A percentile compares a stretch with the other conserved stretches of the same genome.
Conservation (phyloP, 2,797 vertebrate genomes). For the Pangasius sanitwongsei region DNA sequence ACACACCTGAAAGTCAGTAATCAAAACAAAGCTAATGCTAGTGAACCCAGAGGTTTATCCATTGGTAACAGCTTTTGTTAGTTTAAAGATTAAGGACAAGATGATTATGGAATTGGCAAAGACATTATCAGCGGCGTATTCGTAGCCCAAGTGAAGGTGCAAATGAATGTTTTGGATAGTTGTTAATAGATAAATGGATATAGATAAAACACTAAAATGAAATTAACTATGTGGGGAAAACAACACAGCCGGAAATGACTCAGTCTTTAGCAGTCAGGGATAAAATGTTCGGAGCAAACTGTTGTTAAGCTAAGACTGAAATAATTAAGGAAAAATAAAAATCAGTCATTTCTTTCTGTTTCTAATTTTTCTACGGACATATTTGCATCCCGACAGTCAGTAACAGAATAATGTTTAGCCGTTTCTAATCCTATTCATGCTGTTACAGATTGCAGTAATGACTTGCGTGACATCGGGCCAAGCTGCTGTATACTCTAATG, state of each 20-base stretch:
- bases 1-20: neutral
- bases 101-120: neutral
- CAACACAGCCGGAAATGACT: neutral
- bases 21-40: neutral
- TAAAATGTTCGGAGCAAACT: neutral
- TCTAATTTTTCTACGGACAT: neutral
- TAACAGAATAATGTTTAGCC: neutral
- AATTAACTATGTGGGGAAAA: neutral
- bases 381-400: neutral
- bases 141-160: neutral
- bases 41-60: neutral
- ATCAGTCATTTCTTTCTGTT: neutral
- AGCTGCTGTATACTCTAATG: neutral
- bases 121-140: neutral
- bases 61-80: neutral
- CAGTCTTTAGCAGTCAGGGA: neutral
- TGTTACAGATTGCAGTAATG: neutral
- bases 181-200: neutral
- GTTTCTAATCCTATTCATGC: neutral
- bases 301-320: neutral
- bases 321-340: neutral
- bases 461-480: neutral
- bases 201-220: neutral
- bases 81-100: neutral
- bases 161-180: neutral